Conservation (phyloP, 2,888 invertebrate genomes). For the Omphaloscelis lunosa region DNA sequence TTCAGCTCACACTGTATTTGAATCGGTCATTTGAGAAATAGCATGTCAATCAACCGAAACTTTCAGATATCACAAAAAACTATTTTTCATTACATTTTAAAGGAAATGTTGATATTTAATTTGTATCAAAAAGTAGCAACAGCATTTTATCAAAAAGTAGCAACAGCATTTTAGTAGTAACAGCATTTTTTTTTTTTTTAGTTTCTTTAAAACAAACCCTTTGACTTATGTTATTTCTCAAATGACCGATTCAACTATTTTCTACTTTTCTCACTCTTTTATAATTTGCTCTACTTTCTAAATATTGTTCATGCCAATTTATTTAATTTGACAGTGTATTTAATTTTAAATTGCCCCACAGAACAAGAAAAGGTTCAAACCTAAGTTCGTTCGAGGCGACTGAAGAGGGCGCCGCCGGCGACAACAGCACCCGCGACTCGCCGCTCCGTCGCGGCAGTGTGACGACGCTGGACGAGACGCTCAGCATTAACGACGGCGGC, state of each 20-base stretch:
- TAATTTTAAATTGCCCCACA: constrained; percentile 42
- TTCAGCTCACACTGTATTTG: not conserved
- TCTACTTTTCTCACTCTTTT: not conserved
- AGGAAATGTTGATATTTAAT: not conserved
- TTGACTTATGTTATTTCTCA: not conserved
- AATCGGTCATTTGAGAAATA: not conserved
- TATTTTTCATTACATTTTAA: not conserved
- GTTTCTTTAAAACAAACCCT: too few relatives aligned
- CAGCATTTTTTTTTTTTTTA: too few relatives aligned
- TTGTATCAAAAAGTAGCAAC: not conserved
- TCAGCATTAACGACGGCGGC: constrained; percentile 85
- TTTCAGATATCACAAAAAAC: not conserved
- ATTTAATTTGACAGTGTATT: not conserved
- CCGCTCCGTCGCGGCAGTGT: constrained; percentile 82
- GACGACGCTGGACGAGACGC: constrained; percentile 86
- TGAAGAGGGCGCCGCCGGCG: constrained; percentile 69
- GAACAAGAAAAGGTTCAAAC: constrained; percentile 84
- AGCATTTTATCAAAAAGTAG: too few relatives aligned
- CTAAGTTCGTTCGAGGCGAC: constrained; percentile 84
- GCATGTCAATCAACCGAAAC: not conserved
- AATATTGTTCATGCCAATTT: not conserved
- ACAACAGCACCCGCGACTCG: constrained; percentile 76
- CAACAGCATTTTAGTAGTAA: too few relatives aligned
- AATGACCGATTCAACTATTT: not conserved
- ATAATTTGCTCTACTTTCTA: not conserved